phyloP scores from a whole-genome alignment of 2,113 vertebrate genomes.

The Epinephelus fuscoguttatus region DNA sequence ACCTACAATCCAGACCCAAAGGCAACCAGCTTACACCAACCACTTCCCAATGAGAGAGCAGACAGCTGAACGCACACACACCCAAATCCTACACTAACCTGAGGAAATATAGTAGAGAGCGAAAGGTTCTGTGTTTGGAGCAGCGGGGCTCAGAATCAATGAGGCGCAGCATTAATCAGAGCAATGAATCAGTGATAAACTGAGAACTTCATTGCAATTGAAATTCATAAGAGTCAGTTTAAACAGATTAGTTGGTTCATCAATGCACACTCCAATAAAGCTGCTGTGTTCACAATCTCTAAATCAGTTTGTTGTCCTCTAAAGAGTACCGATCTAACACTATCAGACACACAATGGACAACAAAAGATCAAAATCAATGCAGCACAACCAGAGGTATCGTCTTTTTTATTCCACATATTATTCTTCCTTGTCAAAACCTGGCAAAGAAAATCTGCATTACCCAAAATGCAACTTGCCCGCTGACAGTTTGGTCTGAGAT shows the following conservation, averaged over 20 bases:
- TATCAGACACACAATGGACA: background rate
- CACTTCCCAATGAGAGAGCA: conserved; percentile 15
- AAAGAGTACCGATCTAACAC: background rate
- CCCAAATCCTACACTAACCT: background rate
- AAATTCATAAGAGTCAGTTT: background rate
- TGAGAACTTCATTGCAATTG: background rate
- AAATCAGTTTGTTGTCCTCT: background rate
- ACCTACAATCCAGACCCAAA: conserved; percentile 50
- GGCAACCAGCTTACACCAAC: conserved; percentile 38
- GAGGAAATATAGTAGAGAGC: background rate
- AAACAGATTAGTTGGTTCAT: background rate
- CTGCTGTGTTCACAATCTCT: background rate
- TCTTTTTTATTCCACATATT: background rate
- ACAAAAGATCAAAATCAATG: background rate
- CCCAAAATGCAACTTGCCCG: background rate
- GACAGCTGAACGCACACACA: conserved; percentile 25
- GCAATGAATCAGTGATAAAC: background rate
- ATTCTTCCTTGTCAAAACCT: background rate
- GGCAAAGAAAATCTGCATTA: background rate
- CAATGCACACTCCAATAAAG: background rate
- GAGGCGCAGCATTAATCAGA: background rate
- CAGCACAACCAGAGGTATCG: background rate
- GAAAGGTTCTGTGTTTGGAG: background rate
- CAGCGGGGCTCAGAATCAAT: background rate
- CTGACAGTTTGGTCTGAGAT: background rate